Evolutionary conservation across 2,797 vertebrate genomes (phyloP).

Genomic region (Rhinogobio ventralis): DNA sequence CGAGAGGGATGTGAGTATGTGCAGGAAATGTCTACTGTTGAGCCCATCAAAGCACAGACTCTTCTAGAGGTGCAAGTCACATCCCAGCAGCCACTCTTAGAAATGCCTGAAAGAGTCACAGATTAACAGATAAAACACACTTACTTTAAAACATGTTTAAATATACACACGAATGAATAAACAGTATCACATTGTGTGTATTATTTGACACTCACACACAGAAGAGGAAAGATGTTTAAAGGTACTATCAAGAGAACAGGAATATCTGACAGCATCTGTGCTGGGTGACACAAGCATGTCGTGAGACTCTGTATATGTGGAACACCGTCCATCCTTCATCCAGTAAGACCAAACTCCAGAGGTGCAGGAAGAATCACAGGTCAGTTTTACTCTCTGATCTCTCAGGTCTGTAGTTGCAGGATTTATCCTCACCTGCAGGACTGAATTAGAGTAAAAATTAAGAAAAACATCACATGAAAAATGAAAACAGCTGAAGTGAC

Average conservation of each 20-base stretch:
- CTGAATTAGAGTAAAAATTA: slow-evolving; percentile 30
- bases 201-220: slow-evolving; percentile 39
- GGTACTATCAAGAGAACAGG: not conserved
- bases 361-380: no score
- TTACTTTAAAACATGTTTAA: not conserved
- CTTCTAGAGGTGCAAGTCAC: slow-evolving; percentile 45
- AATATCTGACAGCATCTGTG: not conserved
- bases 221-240: not conserved
- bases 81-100: not conserved
- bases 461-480: not conserved
- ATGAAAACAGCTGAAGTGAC: not conserved
- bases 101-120: slow-evolving; percentile 49
- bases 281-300: fast-evolving
- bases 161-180: not conserved
- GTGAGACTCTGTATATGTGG: fast-evolving
- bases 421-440: slow-evolving; percentile 3
- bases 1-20: slow-evolving; percentile 36
- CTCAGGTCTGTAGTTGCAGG: fast-evolving
- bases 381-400: no score
- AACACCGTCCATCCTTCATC: slow-evolving; percentile 3
- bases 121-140: not conserved
- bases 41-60: slow-evolving; percentile 58
- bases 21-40: slow-evolving; percentile 54
- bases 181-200: not conserved
- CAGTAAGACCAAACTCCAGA: no score